Evolutionary conservation across 2,113 vertebrate species (phyloP), one percentile per base, ranked within the genome.

Genomic region (Apeltes quadracus): DNA sequence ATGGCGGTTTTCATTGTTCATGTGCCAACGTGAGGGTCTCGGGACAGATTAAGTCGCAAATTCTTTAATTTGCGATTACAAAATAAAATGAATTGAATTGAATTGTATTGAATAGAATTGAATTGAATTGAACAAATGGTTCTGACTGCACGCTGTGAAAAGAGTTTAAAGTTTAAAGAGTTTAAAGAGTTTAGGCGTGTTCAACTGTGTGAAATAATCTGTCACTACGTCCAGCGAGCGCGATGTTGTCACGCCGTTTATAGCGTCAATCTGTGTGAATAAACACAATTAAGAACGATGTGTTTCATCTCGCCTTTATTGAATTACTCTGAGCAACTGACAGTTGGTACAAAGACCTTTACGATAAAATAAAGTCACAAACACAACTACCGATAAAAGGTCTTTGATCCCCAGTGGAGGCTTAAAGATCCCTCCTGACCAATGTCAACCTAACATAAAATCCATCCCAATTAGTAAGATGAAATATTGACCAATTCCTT

Each of bases 231-330:
- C 36, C 41, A 61, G 14, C 5, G 16, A 46, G 39, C 58, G 41
- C 50, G 29, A n/a, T 38, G 61, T 13, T 64, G 39, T 73, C 55
- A 57, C 16, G 43, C 55, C 56, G 58, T 10, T 72, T 44, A 51
- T 1, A 51, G 51, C 5, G 2, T 54, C 22, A 51, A 51, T 51
- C 48, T 51, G 11, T 5, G 48, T 51, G n/a, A 51, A 23, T 23
- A 23, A 51, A 51, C 48, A 51, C 16, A 13, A 23, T 51, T 23
- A 11, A 13, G 4, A 11, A 51, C n/a, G 22, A 50, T 50, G 20
- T 50, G 9, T 50, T n/a, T 48, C 20, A 48, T 48, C 46, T 23
- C n/a, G 22, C 20, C 22, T 23, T 23, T 22, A 51, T 51, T 13
- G 48, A 23, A 23, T 51, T 22, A 50, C n/a, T 50, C n/a, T 50